These are phyloP conservation scores for Proisotoma minuta DNA, from an alignment of 2,888 invertebrate species.

Conservation along the genomic window DNA sequence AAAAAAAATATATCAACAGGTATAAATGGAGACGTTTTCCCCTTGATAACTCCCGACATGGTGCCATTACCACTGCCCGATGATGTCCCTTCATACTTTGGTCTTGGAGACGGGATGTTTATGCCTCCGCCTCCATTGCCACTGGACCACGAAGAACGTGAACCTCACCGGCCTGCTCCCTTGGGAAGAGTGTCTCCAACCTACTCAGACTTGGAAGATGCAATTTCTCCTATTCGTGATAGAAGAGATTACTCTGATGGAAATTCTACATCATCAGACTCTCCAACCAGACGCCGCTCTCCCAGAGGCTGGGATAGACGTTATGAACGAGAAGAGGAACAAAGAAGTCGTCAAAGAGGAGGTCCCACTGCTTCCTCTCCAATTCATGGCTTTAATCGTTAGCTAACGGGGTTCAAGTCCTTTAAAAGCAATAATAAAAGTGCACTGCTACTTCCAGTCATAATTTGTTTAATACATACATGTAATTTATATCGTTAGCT, in stretches of 20 bases:
- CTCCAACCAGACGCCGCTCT: constrained; percentile 28
- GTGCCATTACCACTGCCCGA: constrained; percentile 40
- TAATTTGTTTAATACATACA: constrained; percentile 47
- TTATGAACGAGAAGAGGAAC: constrained; percentile 14
- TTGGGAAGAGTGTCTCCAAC: constrained; percentile 41
- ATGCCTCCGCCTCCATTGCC: constrained; percentile 43
- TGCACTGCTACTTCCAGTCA: background rate
- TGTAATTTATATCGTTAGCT: too few species aligned
- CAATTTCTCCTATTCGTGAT: constrained; percentile 30
- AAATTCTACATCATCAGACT: constrained; percentile 34
- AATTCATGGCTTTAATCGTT: constrained; percentile 5
- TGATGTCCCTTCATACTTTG: constrained; percentile 42
- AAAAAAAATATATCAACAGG: too few species aligned
- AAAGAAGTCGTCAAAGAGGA: constrained; percentile 17
- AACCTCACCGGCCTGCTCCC: constrained; percentile 41
- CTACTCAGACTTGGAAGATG: constrained; percentile 35
- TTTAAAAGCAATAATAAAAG: constrained; percentile 4
- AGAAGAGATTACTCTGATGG: constrained; percentile 26
- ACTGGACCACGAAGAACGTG: constrained; percentile 33
- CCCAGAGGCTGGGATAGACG: constrained; percentile 29
- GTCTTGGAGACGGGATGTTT: constrained; percentile 35
- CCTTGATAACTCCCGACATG: constrained; percentile 36
- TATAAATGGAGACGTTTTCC: constrained; percentile 38
- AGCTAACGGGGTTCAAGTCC: too few species aligned
- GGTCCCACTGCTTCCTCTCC: constrained; percentile 41